Conservation (phyloP, 1,140 invertebrate genomes). For the Trinorchestia longiramus region DNA sequence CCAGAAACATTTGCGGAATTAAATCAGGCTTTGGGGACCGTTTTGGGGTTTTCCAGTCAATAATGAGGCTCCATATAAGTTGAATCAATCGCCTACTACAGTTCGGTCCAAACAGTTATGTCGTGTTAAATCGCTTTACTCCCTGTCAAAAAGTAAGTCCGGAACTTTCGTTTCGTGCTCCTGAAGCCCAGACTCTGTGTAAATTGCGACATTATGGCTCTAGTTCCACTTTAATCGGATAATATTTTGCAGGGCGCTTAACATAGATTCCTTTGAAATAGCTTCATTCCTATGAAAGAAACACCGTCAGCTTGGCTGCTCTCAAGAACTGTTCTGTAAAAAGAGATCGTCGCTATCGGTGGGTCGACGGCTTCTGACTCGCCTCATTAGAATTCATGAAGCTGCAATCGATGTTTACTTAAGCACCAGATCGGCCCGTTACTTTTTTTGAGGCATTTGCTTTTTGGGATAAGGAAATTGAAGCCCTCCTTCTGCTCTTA, state of each 20-base stretch:
- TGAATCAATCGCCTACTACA: not conserved
- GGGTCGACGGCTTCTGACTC: not conserved
- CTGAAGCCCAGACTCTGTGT: not conserved
- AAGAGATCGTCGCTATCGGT: conserved; percentile 20
- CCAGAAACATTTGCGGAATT: not conserved
- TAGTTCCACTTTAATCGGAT: not conserved
- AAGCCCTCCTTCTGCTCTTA: conserved; percentile 2
- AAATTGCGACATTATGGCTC: not conserved
- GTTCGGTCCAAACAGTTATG: not conserved
- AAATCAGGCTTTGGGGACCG: not conserved
- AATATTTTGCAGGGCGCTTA: not conserved
- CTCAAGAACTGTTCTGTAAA: not conserved
- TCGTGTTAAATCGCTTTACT: not conserved
- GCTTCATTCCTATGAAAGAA: not conserved
- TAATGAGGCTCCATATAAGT: not conserved
- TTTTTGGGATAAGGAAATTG: conserved; percentile 22
- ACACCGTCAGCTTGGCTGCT: not conserved
- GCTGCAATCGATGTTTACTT: conserved; percentile 51
- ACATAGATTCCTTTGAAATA: not conserved
- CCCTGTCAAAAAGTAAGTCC: not conserved
- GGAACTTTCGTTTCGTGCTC: not conserved
- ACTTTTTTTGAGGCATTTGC: conserved; percentile 13
- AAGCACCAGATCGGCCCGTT: conserved; percentile 33
- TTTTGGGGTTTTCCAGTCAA: not conserved
- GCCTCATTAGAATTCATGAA: conserved; percentile 51